Evolutionary conservation across 1,140 invertebrate genomes (phyloP), one percentile per base, ranked within the genome.

Genomic region (Dendrolimus kikuchii): DNA sequence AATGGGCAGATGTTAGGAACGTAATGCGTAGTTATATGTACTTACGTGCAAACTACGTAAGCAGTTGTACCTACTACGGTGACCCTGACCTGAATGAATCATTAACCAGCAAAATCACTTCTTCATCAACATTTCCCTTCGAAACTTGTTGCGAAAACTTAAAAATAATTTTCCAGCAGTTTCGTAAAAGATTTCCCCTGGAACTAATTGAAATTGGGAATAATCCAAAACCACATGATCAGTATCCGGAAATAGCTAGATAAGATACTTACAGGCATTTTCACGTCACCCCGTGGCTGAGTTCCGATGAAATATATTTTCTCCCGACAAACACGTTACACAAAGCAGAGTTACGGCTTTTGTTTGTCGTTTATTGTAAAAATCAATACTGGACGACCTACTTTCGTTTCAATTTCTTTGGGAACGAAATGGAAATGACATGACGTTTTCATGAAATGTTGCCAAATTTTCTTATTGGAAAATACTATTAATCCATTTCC

Each of bases 331-430:
- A 68, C 68, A 59, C 49, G 66, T 37, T 48, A 46, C 67, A 68
- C 68, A 60, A 60, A 59, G 64, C 64, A 58, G 50, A 61, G 74
- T 66, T 66, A 71, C 62, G 72, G 74, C 77, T 75, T 64, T 81
- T 80, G 81, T 81, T 81, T 75, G 69, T 64, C 65, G 72, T 68
- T 74, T 77, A 81, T 73, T 71, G 64, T 66, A 79, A 84, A 84
- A 84, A 81, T 81, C 78, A 81, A 81, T 81, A 84, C 66, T 65
- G 58, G 23, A 60, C 78, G 78, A 83, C 80, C 78, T 81, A 81
- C 66, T 80, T 83, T 76, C 59, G 62, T 67, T 73, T 59, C 68
- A 65, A 70, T 77, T 73, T 73, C 69, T 68, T 75, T 62, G 53
- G 46, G 60, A 66, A 67, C 63, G 70, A 67, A 81, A 80, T 72